These are phyloP conservation scores for Ypsolopha scabrella DNA, from an alignment of 2,888 invertebrate species.

Conservation along the genomic window DNA sequence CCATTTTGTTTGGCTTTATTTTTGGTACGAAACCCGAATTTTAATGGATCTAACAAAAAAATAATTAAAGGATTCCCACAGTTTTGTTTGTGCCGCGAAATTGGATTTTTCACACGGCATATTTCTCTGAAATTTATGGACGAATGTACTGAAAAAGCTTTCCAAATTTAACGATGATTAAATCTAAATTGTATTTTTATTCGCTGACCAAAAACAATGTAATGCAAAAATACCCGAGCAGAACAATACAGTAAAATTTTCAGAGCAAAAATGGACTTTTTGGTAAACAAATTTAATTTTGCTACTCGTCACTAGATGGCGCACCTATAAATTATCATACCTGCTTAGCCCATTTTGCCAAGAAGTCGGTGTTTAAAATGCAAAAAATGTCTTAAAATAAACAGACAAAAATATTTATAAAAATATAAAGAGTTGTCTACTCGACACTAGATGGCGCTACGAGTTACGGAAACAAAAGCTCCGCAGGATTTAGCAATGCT, in stretches of 20 bases:
- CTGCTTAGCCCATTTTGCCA: neutral
- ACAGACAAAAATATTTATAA: neutral
- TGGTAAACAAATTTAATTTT: neutral
- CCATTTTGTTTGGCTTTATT: constrained; percentile 42
- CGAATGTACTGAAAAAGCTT: no score
- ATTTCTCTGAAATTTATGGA: no score
- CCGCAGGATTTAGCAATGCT: neutral
- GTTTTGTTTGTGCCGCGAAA: neutral
- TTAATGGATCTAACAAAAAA: constrained; percentile 35
- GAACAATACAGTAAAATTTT: no score
- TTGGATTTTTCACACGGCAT: no score
- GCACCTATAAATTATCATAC: neutral
- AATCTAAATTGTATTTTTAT: neutral
- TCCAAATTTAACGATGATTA: neutral
- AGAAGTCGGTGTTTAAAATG: no score
- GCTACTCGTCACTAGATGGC: constrained; percentile 21
- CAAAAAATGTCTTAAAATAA: no score
- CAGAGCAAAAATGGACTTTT: neutral
- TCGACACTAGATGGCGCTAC: constrained; percentile 25
- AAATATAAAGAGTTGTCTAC: constrained; percentile 12
- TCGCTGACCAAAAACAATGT: no score
- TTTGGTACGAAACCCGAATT: constrained; percentile 48
- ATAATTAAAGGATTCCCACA: neutral
- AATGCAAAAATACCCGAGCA: neutral
- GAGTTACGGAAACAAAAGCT: constrained; percentile 1